A percentile compares a stretch with the other conserved stretches of the same genome.
Conservation (phyloP, 2,888 invertebrate genomes). For the Calameuta idolon region DNA sequence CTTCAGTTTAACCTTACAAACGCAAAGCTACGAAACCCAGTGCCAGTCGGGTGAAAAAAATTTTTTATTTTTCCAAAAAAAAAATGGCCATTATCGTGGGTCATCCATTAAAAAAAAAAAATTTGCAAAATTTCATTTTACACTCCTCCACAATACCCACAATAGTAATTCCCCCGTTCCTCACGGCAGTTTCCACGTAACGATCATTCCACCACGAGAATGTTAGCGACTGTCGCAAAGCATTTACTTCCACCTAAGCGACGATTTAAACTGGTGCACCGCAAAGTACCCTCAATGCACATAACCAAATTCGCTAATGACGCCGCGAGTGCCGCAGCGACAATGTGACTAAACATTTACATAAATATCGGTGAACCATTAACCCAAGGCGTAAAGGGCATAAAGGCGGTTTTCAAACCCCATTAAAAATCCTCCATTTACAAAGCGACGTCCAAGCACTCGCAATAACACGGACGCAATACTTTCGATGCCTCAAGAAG, state of each 20-base stretch:
- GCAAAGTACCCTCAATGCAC: neutral
- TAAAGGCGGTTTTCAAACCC: constrained; percentile 18
- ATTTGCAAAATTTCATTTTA: neutral
- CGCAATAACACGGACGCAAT: neutral
- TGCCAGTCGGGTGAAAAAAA: neutral
- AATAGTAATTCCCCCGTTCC: neutral
- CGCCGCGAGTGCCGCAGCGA: constrained; percentile 21
- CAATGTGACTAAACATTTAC: constrained; percentile 48
- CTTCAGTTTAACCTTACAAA: neutral
- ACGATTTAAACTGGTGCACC: neutral
- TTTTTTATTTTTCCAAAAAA: neutral
- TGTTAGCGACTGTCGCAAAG: neutral
- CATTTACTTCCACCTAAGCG: neutral
- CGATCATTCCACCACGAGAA: neutral
- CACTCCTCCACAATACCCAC: neutral
- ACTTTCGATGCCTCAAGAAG: neutral
- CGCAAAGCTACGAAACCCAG: neutral
- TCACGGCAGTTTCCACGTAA: neutral
- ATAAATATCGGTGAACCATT: constrained; percentile 53
- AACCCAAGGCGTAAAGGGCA: constrained; percentile 36
- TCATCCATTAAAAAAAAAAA: neutral
- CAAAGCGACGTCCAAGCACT: neutral
- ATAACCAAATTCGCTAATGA: neutral
- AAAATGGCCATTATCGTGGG: accelerated
- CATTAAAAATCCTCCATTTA: neutral